Conservation (phyloP, 2,113 vertebrate genomes). For the Ceyx cyanopectus region DNA sequence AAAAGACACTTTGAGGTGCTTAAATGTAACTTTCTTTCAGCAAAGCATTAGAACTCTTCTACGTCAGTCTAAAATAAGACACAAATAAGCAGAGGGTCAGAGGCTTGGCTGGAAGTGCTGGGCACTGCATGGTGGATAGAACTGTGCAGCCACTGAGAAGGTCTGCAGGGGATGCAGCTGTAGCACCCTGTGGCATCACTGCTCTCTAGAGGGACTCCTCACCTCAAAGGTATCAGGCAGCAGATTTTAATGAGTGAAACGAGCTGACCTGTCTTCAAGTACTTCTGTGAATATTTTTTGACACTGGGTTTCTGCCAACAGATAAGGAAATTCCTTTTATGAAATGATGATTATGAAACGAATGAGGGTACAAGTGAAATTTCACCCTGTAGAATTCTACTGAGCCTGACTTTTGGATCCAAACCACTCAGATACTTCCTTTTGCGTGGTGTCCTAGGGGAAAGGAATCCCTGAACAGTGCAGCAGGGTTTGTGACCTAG, state of each 20-base stretch:
- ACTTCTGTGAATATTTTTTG: not conserved
- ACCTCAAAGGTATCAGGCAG: not conserved
- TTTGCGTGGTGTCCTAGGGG: no score
- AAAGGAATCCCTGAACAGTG: no score
- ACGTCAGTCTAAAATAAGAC: not conserved
- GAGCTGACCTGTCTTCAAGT: not conserved
- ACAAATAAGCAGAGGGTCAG: not conserved
- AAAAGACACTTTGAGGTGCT: not conserved
- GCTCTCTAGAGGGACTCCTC: not conserved
- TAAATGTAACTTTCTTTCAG: not conserved
- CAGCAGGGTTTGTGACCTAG: no score
- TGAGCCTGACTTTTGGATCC: no score
- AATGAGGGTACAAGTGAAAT: not conserved
- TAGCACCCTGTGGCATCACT: not conserved
- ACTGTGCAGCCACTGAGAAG: not conserved
- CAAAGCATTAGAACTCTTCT: not conserved
- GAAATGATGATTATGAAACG: not conserved
- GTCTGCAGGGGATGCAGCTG: not conserved
- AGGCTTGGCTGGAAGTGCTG: not conserved
- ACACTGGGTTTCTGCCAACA: not conserved
- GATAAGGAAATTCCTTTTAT: not conserved
- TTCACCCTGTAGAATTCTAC: no score
- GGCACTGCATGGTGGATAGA: not conserved
- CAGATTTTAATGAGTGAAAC: not conserved
- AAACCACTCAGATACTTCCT: no score